phyloP scores from a whole-genome alignment of 2,888 invertebrate species.

The Esperia sulphurella region DNA sequence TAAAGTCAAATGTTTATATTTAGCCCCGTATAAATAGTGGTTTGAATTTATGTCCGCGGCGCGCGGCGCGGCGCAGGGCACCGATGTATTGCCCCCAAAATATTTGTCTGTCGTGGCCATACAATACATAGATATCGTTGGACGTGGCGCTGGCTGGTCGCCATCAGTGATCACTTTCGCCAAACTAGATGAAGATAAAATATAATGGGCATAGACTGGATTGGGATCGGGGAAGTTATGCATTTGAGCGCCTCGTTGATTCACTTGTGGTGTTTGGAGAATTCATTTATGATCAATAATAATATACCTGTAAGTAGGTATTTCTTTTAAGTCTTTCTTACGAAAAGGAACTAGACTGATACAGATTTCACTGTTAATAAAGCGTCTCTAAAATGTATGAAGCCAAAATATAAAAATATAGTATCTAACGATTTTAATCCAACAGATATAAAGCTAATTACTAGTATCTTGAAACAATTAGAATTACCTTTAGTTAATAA shows the following conservation, averaged over 20 bases:
- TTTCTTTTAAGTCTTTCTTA: no score
- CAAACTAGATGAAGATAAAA: slow-evolving; percentile 52
- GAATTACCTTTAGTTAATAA: no score
- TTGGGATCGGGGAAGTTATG: slow-evolving; percentile 22
- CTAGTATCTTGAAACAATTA: no score
- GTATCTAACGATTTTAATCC: no score
- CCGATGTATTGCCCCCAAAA: slow-evolving; percentile 69
- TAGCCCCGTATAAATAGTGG: slow-evolving; percentile 59
- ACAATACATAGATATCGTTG: no score
- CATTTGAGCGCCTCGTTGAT: slow-evolving; percentile 30
- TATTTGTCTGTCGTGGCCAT: slow-evolving; percentile 74
- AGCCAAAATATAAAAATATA: no score
- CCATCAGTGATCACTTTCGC: slow-evolving; percentile 75
- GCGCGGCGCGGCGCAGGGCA: slow-evolving; percentile 42
- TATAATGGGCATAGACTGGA: slow-evolving; percentile 46
- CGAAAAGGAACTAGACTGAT: no score
- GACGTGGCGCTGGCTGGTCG: slow-evolving; percentile 44
- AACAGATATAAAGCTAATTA: no score
- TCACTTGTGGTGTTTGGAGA: slow-evolving; percentile 30
- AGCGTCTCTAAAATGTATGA: no score
- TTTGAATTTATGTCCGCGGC: slow-evolving; percentile 53
- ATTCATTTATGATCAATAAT: no score
- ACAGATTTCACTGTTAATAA: no score
- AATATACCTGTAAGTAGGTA: no score
- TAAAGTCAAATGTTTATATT: slow-evolving; percentile 64